These are phyloP conservation scores for Todus mexicanus DNA, from an alignment of 2,797 vertebrate genomes.

Conservation along the genomic window DNA sequence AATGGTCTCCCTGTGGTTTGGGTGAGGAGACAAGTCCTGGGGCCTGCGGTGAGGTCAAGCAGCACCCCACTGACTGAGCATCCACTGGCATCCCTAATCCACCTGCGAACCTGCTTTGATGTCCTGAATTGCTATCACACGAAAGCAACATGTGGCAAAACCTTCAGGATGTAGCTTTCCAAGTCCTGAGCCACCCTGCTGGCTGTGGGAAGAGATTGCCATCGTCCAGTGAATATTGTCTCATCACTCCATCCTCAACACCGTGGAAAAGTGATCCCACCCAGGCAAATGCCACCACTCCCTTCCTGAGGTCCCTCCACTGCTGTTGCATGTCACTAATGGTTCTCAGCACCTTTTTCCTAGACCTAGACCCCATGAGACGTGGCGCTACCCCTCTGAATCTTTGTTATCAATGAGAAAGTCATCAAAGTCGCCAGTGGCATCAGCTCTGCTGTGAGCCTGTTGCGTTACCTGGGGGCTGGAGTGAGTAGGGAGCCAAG, in stretches of 20 bases:
- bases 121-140: not conserved
- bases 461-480: not conserved
- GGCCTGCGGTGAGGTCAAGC: fast-evolving
- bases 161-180: not conserved
- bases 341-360: not conserved
- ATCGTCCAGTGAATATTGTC: not conserved
- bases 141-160: not conserved
- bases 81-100: not conserved
- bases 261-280: not conserved
- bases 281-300: not conserved
- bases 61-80: not conserved
- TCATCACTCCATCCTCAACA: not conserved
- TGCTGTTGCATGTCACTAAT: not conserved
- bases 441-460: not conserved
- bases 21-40: not conserved
- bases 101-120: not conserved
- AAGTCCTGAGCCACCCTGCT: not conserved
- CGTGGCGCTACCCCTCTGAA: not conserved
- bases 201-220: not conserved
- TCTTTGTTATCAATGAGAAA: not conserved
- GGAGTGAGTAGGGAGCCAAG: not conserved
- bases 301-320: not conserved
- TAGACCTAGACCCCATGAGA: not conserved
- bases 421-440: not conserved
- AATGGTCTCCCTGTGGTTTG: not conserved